Evolutionary conservation across 2,797 vertebrate species (phyloP).

Genomic region (Dendrocincla tyrannina): DNA sequence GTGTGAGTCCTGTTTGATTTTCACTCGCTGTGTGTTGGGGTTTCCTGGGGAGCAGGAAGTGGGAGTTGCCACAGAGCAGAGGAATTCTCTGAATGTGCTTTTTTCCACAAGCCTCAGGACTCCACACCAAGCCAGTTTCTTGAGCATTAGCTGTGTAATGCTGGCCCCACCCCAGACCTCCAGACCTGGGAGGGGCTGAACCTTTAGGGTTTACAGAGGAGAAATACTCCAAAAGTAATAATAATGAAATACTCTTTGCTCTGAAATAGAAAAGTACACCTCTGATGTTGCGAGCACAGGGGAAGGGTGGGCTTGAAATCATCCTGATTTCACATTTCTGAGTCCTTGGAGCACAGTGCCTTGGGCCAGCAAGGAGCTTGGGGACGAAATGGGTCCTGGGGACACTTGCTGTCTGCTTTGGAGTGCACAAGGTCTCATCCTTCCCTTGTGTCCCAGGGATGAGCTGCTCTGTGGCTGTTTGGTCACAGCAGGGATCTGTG

Average conservation of each 20-base stretch:
- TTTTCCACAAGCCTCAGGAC: background rate
- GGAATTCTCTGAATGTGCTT: conserved; percentile 14
- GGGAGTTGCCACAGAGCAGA: background rate
- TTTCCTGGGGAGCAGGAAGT: conserved; percentile 60
- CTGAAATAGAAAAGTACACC: rapidly evolving
- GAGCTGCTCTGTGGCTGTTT: background rate
- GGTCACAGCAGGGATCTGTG: rapidly evolving
- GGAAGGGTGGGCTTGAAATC: background rate
- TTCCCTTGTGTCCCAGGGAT: background rate
- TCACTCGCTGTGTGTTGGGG: background rate
- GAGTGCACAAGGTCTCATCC: background rate
- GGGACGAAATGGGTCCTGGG: background rate
- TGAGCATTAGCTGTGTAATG: background rate
- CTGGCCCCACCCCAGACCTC: background rate
- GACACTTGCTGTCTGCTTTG: background rate
- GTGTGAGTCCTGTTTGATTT: background rate
- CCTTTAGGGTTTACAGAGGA: background rate
- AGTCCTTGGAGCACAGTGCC: background rate
- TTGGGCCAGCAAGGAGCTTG: background rate
- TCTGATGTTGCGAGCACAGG: background rate
- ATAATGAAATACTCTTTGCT: background rate
- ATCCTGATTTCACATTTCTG: background rate
- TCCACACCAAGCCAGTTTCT: background rate
- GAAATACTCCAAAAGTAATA: background rate
- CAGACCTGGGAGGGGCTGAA: background rate